Conservation (phyloP, 1,140 invertebrate genomes). For the Drosophila lini region DNA sequence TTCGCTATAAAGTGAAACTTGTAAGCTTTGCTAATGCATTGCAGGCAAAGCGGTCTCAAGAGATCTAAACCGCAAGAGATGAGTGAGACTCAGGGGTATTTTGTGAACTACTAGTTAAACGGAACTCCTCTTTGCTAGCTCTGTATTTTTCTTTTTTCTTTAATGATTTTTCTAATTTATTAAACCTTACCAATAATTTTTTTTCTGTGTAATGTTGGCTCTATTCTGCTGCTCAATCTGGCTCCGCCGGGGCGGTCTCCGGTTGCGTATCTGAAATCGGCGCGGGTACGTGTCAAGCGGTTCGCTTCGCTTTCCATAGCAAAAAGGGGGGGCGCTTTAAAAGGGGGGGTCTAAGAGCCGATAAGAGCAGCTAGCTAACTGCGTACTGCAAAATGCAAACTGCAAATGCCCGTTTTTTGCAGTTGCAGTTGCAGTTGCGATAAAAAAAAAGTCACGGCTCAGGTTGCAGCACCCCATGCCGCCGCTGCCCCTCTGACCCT, state of each 20-base stretch:
- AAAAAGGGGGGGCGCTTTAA: slow-evolving; percentile 7
- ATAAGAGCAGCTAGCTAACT: slow-evolving; percentile 46
- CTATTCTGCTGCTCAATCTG: neutral
- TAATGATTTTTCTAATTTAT: neutral
- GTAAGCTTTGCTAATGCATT: neutral
- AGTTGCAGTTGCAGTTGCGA: slow-evolving; percentile 45
- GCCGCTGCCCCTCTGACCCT: slow-evolving; percentile 1
- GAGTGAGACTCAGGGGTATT: neutral
- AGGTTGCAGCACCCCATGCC: slow-evolving; percentile 47
- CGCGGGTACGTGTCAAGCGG: slow-evolving; percentile 62
- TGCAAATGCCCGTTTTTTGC: slow-evolving; percentile 27
- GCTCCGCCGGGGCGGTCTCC: slow-evolving; percentile 13
- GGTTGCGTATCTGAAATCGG: slow-evolving; percentile 50
- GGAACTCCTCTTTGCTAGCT: neutral
- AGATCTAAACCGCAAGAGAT: neutral
- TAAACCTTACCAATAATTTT: neutral
- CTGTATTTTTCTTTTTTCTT: neutral
- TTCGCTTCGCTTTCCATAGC: slow-evolving; percentile 20
- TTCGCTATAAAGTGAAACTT: too few species aligned
- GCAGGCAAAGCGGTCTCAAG: neutral
- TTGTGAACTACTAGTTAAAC: neutral
- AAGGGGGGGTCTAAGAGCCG: slow-evolving; percentile 11
- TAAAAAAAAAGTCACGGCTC: slow-evolving; percentile 51
- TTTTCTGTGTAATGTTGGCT: neutral
- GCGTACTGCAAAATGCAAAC: slow-evolving; percentile 28